Evolutionary conservation across 1,140 invertebrate genomes (phyloP), one percentile per base, ranked within the genome.

Genomic region (Eriosoma lanigerum): DNA sequence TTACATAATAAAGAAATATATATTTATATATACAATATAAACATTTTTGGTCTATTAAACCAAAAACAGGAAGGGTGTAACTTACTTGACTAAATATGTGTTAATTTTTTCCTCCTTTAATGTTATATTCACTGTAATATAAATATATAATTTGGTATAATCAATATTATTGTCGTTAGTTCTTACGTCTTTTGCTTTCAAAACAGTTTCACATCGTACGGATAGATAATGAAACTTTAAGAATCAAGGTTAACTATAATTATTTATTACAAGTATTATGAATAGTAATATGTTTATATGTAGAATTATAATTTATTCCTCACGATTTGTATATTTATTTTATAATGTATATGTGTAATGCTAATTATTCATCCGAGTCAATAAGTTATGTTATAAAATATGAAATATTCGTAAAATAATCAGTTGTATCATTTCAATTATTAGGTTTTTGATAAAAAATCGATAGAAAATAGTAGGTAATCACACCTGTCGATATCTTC

Each of bases 31-130:
- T 54, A 54, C 32, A 38, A 4, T 54, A n/a, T 54, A 38, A n/a
- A 66, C n/a, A 44, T 24, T n/a, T 44, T 21, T 24, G 64, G n/a
- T 66, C 8, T 21, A 6, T 46, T 66, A 13, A 44, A 21, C 10
- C n/a, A 44, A 46, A n/a, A 24, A 46, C 4, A 44, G 64, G 29
- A 21, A n/a, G 19, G 19, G 12, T n/a, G 8, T 46, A 44, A 66
- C 1, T 24, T 15, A 44, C n/a, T 44, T 44, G n/a, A 66, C 8
- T 66, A 24, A 46, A 66, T 44, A 15, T 13, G 21, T 2, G 32
- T 66, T n/a, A n/a, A n/a, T n/a, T n/a, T n/a, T 66, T 66, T 66
- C 64, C 64, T 66, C 64, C 3, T 44, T 54, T 54, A 38, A 38
- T 38, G 32, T 38, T 3, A 38, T 64, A 13, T 44, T 66, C 44